Evolutionary conservation across 1,140 invertebrate genomes (phyloP).

Genomic region (Magallana gigas): DNA sequence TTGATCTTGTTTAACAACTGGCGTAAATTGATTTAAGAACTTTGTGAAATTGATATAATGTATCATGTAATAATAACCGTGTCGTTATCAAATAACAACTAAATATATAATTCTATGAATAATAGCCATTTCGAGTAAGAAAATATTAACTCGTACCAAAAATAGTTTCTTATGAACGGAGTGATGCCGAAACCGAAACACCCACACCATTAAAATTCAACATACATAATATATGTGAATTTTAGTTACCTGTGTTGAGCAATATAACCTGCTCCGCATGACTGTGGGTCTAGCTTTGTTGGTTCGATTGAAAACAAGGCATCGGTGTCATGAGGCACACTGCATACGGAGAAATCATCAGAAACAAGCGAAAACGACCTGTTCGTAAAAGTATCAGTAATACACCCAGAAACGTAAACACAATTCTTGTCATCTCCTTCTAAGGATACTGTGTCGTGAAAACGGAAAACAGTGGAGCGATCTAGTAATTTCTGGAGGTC

Average conservation of each 20-base stretch:
- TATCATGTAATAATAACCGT: too few species aligned
- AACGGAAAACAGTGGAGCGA: slow-evolving; percentile 31
- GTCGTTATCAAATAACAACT: too few species aligned
- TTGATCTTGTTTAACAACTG: too few species aligned
- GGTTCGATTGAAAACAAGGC: not conserved
- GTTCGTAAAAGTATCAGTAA: slow-evolving; percentile 28
- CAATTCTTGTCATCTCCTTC: slow-evolving; percentile 33
- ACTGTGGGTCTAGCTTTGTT: slow-evolving; percentile 7
- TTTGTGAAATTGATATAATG: too few species aligned
- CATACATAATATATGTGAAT: too few species aligned
- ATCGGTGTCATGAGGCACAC: slow-evolving; percentile 25
- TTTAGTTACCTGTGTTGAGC: slow-evolving; percentile 41
- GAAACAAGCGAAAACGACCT: not conserved
- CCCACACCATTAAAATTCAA: too few species aligned
- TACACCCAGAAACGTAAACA: slow-evolving; percentile 24
- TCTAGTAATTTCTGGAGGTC: not conserved
- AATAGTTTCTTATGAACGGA: too few species aligned
- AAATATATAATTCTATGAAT: too few species aligned
- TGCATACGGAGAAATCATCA: slow-evolving; percentile 27
- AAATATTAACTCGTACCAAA: too few species aligned
- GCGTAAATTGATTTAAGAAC: too few species aligned
- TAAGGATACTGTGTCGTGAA: slow-evolving; percentile 29
- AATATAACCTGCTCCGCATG: slow-evolving; percentile 42
- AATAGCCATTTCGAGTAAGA: too few species aligned
- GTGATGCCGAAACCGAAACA: too few species aligned